Conservation (phyloP, 2,797 vertebrate species). For the Carcharodon carcharias region DNA sequence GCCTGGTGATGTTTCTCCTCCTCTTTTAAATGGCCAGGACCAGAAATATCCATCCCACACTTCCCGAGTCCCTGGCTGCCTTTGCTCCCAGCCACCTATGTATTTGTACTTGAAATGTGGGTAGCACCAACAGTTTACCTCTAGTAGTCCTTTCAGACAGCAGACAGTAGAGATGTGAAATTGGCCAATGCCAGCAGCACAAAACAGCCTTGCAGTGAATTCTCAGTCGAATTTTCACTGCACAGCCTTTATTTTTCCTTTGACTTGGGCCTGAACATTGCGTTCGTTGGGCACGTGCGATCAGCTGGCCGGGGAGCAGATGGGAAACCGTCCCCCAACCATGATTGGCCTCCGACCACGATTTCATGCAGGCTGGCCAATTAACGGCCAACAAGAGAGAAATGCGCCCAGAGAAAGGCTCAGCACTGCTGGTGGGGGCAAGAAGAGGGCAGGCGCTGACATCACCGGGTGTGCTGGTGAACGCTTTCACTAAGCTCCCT, state of each 20-base stretch:
- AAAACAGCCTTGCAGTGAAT: background rate
- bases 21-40: background rate
- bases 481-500: too few species aligned
- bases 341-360: too few species aligned
- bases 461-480: too few species aligned
- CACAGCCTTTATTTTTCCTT: background rate
- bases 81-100: background rate
- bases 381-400: too few species aligned
- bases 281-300: too few species aligned
- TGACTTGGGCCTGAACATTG: background rate
- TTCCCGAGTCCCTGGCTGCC: background rate
- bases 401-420: too few species aligned
- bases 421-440: too few species aligned
- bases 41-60: background rate
- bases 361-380: too few species aligned
- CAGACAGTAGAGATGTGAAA: background rate
- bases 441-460: too few species aligned
- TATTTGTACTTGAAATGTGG: background rate
- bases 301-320: too few species aligned
- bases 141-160: background rate
- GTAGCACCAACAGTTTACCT: background rate
- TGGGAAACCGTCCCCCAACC: too few species aligned
- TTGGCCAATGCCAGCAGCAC: background rate
- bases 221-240: background rate
- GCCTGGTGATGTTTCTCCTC: background rate